Evolutionary conservation across 2,888 invertebrate genomes (phyloP), one percentile per base, ranked within the genome.

Genomic region (Dyspetes luteomarginatus): DNA sequence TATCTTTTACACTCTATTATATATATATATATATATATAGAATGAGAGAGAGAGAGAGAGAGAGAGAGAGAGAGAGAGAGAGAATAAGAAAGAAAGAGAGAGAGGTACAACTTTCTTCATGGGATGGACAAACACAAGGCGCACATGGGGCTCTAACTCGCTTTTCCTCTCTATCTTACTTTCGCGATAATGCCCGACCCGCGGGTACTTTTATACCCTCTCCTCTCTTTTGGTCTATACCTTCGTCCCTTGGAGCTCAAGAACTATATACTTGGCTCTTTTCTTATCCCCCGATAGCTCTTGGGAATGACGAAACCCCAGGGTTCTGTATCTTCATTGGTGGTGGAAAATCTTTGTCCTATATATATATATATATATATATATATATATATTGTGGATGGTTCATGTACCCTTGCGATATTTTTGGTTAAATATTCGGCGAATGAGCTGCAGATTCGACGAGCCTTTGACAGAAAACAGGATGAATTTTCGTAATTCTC

Each of bases 141-240:
- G 60, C 67, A 5, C 28, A 58, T 28, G 58, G 45, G 65, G 56
- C 67, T 74, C 36, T 22, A 52, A 17, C 52, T 17, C 55, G 55
- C 69, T 30, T 72, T 75, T 82, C 60, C 55, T 71, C 64, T 82
- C 68, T 74, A 76, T 82, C 78, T 75, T 74, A 48, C 56, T 60
- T 52, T 71, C 41, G 78, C 71, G 78, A 82, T 81, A 81, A 81
- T 81, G 77, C 81, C 43, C 43, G 72, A 56, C 69, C 77, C 58
- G 24, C 67, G 58, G 73, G 68, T 64, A 80, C 67, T 74, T 75
- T 74, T 56, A 60, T 43, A 22, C 67, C 19, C 17, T 43, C 17
- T 36, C 52, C 15, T 50, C 30, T 26, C 15, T 7, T 55, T 48
- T 24, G 9, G 36, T 60, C 72, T 64, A 67, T 41, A 68, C 67